Conservation (phyloP, 1,140 invertebrate genomes). For the Bombus haemorrhoidalis region DNA sequence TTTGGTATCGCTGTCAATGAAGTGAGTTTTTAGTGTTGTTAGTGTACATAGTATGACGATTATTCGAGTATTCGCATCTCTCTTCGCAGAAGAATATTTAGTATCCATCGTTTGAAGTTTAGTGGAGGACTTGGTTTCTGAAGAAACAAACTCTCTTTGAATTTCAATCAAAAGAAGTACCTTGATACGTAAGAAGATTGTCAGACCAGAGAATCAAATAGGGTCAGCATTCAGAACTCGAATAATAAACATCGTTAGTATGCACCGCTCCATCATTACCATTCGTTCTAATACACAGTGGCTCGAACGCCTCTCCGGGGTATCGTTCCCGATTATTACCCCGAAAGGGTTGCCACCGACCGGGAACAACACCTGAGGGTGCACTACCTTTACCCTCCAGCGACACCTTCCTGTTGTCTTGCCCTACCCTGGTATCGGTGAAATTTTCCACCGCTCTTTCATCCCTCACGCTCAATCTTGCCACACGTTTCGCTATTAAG, state of each 20-base stretch:
- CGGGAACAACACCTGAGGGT: constrained; percentile 79
- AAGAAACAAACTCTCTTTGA: neutral
- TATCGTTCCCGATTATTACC: constrained; percentile 80
- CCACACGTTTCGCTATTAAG: neutral
- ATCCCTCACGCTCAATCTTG: constrained; percentile 38
- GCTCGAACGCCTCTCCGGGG: constrained; percentile 76
- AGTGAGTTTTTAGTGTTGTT: neutral
- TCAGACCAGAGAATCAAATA: constrained; percentile 25
- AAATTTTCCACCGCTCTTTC: constrained; percentile 55
- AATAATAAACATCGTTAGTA: constrained; percentile 72
- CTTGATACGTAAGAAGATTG: constrained; percentile 7
- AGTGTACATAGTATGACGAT: neutral
- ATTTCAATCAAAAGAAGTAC: neutral
- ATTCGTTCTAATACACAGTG: constrained; percentile 78
- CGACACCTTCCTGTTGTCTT: constrained; percentile 14
- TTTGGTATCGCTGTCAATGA: neutral
- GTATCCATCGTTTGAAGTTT: neutral
- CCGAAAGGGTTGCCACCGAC: constrained; percentile 77
- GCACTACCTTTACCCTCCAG: constrained; percentile 65
- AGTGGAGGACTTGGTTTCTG: too few relatives aligned
- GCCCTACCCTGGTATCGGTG: neutral
- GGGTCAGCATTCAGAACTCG: neutral
- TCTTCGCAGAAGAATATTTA: neutral
- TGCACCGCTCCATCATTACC: constrained; percentile 75
- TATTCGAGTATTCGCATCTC: neutral